Conservation (phyloP, 1,140 invertebrate genomes). For the Diplogasteroides magnus region DNA sequence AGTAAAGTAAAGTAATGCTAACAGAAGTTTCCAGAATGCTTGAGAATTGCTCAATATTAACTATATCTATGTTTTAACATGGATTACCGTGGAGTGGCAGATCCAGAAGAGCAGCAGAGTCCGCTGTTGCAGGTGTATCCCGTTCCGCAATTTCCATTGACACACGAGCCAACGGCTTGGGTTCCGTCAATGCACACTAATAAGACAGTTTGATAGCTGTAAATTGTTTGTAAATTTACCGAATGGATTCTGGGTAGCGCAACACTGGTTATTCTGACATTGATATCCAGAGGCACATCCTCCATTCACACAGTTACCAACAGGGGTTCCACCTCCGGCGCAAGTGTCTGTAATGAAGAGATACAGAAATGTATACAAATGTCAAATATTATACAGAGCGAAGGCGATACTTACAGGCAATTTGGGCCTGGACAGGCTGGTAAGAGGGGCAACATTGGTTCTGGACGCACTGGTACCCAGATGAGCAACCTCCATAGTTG, state of each 20-base stretch:
- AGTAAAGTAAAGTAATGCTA: neutral
- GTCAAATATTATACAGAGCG: too few species aligned
- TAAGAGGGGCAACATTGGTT: conserved; percentile 39
- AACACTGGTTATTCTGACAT: conserved; percentile 34
- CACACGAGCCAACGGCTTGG: conserved; percentile 54
- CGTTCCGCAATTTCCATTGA: conserved; percentile 49
- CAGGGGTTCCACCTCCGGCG: conserved; percentile 39
- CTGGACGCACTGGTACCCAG: conserved; percentile 45
- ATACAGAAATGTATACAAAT: too few species aligned
- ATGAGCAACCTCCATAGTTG: conserved; percentile 37
- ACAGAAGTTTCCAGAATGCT: too few species aligned
- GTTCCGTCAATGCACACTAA: conserved; percentile 53
- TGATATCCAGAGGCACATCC: conserved; percentile 43
- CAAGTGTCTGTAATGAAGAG: conserved; percentile 38
- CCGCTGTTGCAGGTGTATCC: conserved; percentile 54
- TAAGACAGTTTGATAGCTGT: conserved; percentile 1
- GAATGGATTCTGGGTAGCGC: conserved; percentile 39
- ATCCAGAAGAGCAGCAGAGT: conserved; percentile 48
- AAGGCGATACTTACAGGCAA: conserved; percentile 29
- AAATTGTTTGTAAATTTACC: conserved; percentile 20
- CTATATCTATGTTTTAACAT: too few species aligned
- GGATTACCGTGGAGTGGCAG: conserved; percentile 39
- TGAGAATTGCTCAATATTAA: too few species aligned
- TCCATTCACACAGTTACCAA: conserved; percentile 45
- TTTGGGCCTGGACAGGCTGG: conserved; percentile 26